Conservation (phyloP, 2,888 invertebrate genomes). For the Rhynchonema sp. region DNA sequence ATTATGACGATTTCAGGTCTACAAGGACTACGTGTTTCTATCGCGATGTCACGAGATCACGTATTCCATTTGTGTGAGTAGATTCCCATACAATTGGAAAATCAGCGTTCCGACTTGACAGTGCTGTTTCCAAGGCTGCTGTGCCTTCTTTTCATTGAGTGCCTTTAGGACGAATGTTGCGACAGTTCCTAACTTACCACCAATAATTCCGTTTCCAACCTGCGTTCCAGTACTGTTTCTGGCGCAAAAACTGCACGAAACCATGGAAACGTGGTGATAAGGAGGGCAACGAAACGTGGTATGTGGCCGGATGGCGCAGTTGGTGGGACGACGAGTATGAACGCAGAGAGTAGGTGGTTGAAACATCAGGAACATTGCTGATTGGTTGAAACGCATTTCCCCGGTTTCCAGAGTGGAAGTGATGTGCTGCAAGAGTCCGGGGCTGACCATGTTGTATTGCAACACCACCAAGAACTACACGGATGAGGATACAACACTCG, state of each 20-base stretch:
- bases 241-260: constrained; percentile 2
- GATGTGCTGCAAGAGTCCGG: constrained; percentile 9
- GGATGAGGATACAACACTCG: not conserved
- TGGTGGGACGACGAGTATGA: not conserved
- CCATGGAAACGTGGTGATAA: not conserved
- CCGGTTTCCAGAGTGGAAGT: not conserved
- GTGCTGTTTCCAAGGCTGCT: too few species aligned
- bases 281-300: not conserved
- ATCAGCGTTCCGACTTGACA: too few species aligned
- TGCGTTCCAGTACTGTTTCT: not conserved
- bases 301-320: constrained; percentile 1
- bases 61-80: constrained; percentile 1
- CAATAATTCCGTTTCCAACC: too few species aligned
- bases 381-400: too few species aligned
- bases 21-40: constrained; percentile 3
- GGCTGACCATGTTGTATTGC: not conserved
- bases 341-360: not conserved
- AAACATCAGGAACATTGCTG: not conserved
- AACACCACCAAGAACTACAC: constrained; percentile 3
- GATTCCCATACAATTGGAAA: too few species aligned
- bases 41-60: not conserved
- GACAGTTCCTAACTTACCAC: too few species aligned
- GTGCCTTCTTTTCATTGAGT: too few species aligned
- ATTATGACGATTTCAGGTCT: not conserved
- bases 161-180: too few species aligned